Evolutionary conservation across 2,797 vertebrate genomes (phyloP).

Genomic region (Alosa sapidissima): DNA sequence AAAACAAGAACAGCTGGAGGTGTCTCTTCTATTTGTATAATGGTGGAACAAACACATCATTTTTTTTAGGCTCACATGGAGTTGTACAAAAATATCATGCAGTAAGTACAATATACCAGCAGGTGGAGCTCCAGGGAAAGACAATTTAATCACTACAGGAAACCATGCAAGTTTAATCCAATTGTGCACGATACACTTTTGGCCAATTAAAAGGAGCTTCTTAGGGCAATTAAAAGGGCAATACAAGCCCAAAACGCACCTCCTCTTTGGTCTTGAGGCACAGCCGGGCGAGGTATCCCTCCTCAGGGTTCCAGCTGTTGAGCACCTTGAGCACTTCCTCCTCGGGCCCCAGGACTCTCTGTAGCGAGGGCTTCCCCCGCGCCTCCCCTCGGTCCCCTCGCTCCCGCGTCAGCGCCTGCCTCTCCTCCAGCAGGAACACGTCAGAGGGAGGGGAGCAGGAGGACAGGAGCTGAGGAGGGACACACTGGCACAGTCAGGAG

Average conservation of each 20-base stretch:
- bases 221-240: too few relatives aligned
- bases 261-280: conserved; percentile 89
- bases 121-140: conserved; percentile 48
- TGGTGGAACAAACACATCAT: background rate
- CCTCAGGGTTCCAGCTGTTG: conserved; percentile 89
- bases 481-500: background rate
- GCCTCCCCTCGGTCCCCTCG: conserved; percentile 62
- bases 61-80: background rate
- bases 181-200: too few relatives aligned
- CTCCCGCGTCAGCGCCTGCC: conserved; percentile 87
- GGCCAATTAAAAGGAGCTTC: too few relatives aligned
- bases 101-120: conserved; percentile 42
- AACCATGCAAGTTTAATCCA: background rate
- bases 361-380: conserved; percentile 36
- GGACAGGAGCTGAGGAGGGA: conserved; percentile 5
- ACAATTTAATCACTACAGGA: background rate
- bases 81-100: background rate
- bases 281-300: conserved; percentile 90
- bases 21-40: background rate
- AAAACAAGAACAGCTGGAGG: background rate
- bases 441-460: conserved; percentile 62
- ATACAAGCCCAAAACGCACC: conserved; percentile 65
- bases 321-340: conserved; percentile 85
- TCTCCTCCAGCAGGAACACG: conserved; percentile 91
- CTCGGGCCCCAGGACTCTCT: conserved; percentile 82